These are phyloP conservation scores for Ophthalmolycus amberensis DNA, from an alignment of 2,113 vertebrate genomes.

Conservation along the genomic window DNA sequence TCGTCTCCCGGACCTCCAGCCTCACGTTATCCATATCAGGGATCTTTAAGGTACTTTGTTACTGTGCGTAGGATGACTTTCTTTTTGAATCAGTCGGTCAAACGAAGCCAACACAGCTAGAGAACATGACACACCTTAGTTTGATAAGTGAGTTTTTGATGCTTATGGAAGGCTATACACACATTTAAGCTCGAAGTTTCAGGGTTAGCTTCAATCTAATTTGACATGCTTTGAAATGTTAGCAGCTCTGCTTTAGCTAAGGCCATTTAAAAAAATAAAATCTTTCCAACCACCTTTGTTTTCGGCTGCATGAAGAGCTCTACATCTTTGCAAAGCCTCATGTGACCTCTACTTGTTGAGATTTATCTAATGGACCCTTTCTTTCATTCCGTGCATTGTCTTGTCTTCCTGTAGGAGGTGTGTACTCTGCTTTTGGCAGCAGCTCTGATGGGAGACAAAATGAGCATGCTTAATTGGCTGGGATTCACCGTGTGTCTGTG, in stretches of 20 bases:
- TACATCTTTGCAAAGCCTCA: not conserved
- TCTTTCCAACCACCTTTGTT: not conserved
- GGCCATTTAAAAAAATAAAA: too few relatives aligned
- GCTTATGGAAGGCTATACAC: not conserved
- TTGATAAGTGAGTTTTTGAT: not conserved
- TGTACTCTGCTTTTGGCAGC: constrained; percentile 91
- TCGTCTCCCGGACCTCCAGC: constrained; percentile 94
- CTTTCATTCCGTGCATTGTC: not conserved
- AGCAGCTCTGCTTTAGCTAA: not conserved
- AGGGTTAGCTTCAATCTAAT: not conserved
- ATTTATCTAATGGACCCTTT: not conserved
- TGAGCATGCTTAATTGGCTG: constrained; percentile 91
- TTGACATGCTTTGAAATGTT: not conserved
- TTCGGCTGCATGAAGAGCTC: not conserved
- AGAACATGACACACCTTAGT: not conserved
- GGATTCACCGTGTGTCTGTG: constrained; percentile 92
- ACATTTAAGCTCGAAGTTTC: not conserved
- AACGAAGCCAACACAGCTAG: not conserved
- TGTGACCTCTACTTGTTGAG: not conserved
- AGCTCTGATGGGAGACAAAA: constrained; percentile 87
- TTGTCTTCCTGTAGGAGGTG: constrained; percentile 85
- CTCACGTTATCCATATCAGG: constrained; percentile 95
- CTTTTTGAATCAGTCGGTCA: not conserved
- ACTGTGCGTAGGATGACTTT: not conserved
- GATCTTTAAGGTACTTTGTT: constrained; percentile 91